These are phyloP conservation scores for Balaeniceps rex DNA, from an alignment of 2,113 vertebrate species.

Conservation along the genomic window DNA sequence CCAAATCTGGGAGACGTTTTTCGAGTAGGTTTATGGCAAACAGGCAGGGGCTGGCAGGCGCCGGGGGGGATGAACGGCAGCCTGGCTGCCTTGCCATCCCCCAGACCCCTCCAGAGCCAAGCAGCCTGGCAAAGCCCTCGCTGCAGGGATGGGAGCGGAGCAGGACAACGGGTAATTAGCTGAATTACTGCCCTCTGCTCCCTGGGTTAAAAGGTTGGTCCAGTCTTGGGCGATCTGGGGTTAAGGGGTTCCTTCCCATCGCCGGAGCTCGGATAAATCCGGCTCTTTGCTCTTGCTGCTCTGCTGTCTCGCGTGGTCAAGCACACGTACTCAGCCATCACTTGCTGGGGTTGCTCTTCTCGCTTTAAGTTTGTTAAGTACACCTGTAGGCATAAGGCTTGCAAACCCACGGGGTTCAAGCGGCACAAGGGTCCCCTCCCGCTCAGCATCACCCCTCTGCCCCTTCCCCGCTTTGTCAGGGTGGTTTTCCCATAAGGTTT, in stretches of 20 bases:
- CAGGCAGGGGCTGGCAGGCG: not conserved
- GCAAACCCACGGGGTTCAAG: not conserved
- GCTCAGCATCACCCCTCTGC: not conserved
- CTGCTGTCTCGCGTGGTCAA: not conserved
- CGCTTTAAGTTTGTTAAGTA: not conserved
- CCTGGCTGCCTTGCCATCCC: not conserved
- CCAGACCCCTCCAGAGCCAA: rapidly evolving
- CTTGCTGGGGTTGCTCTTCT: not conserved
- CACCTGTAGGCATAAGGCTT: not conserved
- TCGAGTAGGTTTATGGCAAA: not conserved
- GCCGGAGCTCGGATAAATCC: not conserved
- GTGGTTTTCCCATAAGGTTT: not conserved
- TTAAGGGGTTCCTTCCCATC: not conserved
- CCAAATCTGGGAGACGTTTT: not conserved
- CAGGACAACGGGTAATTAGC: not conserved
- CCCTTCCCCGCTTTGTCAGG: not conserved
- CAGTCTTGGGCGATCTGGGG: no score
- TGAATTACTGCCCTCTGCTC: not conserved
- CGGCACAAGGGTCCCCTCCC: not conserved
- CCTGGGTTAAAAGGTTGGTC: not conserved
- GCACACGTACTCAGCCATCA: rapidly evolving
- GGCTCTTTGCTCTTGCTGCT: not conserved
- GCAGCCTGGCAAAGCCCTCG: no score
- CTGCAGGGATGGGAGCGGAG: not conserved
- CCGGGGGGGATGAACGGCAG: not conserved